These are phyloP conservation scores for Amniataba percoides DNA, from an alignment of 2,797 vertebrate genomes.

Conservation along the genomic window DNA sequence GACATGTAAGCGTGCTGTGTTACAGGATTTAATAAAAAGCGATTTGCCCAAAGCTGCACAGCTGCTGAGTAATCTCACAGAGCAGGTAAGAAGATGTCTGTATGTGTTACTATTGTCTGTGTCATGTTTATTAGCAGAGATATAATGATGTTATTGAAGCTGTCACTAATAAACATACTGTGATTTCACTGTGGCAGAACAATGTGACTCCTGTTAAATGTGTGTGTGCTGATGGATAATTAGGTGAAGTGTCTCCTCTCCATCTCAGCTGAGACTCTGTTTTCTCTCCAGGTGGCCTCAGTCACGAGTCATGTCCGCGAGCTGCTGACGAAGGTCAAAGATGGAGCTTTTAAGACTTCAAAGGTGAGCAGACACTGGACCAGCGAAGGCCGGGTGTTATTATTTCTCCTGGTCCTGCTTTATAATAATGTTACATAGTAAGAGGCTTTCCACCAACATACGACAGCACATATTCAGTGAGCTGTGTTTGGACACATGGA, in stretches of 20 bases:
- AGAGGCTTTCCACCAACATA: no score
- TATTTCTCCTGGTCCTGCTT: no score
- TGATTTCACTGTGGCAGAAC: background rate
- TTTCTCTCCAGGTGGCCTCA: conserved; percentile 74
- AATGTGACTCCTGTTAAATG: background rate
- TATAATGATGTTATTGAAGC: background rate
- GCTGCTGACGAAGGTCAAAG: conserved; percentile 79
- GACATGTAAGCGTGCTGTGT: conserved; percentile 1
- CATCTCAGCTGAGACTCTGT: background rate
- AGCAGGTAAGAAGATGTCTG: conserved; percentile 74
- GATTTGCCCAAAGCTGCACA: conserved; percentile 81
- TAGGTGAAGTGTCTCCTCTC: background rate
- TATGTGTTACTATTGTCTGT: background rate
- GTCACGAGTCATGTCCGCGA: conserved; percentile 83
- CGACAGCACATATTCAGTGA: no score
- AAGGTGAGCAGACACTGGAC: conserved; percentile 68
- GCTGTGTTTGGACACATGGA: background rate
- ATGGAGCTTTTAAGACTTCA: conserved; percentile 77
- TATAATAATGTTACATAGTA: no score
- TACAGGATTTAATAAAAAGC: conserved; percentile 78
- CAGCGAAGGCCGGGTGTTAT: background rate
- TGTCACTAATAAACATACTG: background rate
- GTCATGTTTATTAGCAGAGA: background rate
- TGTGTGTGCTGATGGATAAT: background rate
- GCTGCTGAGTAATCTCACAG: conserved; percentile 82